phyloP scores from a whole-genome alignment of 2,797 vertebrate species.

The Sus cebifrons region DNA sequence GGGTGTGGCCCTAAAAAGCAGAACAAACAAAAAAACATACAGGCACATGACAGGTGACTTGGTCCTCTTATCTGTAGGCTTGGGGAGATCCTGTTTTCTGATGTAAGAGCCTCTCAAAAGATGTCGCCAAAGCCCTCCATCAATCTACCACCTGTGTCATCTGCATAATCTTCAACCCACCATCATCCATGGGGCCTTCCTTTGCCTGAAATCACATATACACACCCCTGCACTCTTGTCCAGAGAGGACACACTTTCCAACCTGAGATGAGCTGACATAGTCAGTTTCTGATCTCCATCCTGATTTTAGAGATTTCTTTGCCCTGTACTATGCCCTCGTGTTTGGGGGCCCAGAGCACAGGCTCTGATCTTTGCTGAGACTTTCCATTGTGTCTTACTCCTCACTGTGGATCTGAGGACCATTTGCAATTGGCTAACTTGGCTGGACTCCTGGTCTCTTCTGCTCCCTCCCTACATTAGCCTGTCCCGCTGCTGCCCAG shows the following conservation, averaged over 20 bases:
- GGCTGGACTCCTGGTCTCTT: neutral
- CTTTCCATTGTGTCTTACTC: neutral
- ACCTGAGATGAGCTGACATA: accelerated
- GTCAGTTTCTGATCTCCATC: neutral
- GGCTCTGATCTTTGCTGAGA: neutral
- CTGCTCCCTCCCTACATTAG: neutral
- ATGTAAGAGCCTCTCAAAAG: neutral
- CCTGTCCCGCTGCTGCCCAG: neutral
- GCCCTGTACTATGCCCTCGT: neutral
- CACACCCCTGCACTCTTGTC: neutral
- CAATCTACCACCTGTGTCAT: too few relatives aligned
- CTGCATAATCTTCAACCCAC: too few relatives aligned
- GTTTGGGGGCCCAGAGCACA: too few relatives aligned
- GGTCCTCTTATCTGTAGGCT: neutral
- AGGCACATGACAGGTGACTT: neutral
- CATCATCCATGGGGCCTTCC: neutral
- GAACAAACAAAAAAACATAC: neutral
- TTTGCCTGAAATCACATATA: neutral
- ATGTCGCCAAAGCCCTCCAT: neutral
- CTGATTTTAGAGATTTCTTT: neutral
- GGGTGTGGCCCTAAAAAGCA: too few relatives aligned
- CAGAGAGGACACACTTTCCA: neutral
- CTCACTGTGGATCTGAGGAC: neutral
- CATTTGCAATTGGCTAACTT: neutral
- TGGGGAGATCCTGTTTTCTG: neutral